Conservation (phyloP, 2,113 vertebrate species). For the Trochalopteron elliotii region DNA sequence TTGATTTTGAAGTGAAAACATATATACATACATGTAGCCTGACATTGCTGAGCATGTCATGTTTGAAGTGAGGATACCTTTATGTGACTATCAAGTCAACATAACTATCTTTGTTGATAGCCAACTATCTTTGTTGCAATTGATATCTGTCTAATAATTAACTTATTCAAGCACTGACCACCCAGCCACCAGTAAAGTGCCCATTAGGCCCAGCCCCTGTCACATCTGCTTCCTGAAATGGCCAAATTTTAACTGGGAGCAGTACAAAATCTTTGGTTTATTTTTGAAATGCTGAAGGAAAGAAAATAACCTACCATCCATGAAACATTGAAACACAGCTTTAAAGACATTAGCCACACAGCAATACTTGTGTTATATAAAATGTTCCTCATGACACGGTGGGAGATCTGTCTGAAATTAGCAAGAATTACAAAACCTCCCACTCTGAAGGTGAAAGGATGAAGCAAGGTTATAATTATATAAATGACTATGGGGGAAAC, state of each 20-base stretch:
- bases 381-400: slow-evolving; percentile 41
- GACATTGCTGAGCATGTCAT: neutral
- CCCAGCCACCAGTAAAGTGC: neutral
- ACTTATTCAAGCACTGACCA: neutral
- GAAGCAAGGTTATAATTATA: slow-evolving; percentile 62
- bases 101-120: neutral
- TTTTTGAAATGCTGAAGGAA: neutral
- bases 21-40: neutral
- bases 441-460: slow-evolving; percentile 63
- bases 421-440: slow-evolving; percentile 60
- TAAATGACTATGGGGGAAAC: slow-evolving; percentile 59
- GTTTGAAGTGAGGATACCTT: neutral
- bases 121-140: neutral
- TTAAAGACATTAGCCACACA: slow-evolving; percentile 20
- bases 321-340: neutral
- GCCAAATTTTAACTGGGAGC: neutral
- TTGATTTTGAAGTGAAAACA: neutral
- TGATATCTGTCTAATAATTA: neutral
- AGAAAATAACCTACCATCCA: neutral
- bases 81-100: neutral
- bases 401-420: slow-evolving; percentile 53
- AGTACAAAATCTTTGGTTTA: neutral
- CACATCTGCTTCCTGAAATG: neutral
- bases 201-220: neutral
- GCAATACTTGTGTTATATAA: slow-evolving; percentile 50